These are phyloP conservation scores for Hemithea aestivaria DNA, from an alignment of 2,888 invertebrate species.

Conservation along the genomic window DNA sequence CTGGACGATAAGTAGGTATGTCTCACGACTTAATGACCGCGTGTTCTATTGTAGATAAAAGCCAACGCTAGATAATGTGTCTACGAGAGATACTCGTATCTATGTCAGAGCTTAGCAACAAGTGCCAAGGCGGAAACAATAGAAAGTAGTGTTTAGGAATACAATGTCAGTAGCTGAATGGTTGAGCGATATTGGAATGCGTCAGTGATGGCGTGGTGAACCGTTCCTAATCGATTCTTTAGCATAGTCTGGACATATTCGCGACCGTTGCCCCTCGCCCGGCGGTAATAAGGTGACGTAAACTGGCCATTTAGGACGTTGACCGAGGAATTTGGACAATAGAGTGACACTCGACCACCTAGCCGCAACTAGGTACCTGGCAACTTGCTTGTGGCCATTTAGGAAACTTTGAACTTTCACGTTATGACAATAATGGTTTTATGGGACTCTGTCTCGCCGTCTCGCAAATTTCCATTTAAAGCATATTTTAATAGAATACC, in stretches of 20 bases:
- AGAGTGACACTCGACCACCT: slow-evolving; percentile 38
- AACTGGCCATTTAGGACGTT: slow-evolving; percentile 54
- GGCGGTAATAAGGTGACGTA: slow-evolving; percentile 51
- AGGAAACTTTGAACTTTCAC: slow-evolving; percentile 19
- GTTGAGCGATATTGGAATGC: slow-evolving; percentile 42
- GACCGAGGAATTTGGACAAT: slow-evolving; percentile 53
- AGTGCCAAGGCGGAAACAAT: slow-evolving; percentile 23
- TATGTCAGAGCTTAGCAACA: slow-evolving; percentile 14
- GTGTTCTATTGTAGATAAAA: slow-evolving; percentile 15
- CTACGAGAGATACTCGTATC: slow-evolving; percentile 16
- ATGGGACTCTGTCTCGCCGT: slow-evolving; percentile 1
- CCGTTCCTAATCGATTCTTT: slow-evolving; percentile 60
- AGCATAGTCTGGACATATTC: slow-evolving; percentile 51
- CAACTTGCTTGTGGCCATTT: slow-evolving; percentile 18
- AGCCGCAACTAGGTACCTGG: slow-evolving; percentile 6
- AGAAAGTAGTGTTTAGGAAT: slow-evolving; percentile 26
- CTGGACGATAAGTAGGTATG: too few relatives aligned
- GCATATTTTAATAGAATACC: too few relatives aligned
- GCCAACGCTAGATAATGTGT: slow-evolving; percentile 7
- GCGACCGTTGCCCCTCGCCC: slow-evolving; percentile 36
- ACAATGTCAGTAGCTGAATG: slow-evolving; percentile 34
- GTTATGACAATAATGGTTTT: slow-evolving; percentile 10
- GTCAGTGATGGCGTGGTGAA: slow-evolving; percentile 33
- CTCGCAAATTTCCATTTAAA: too few relatives aligned
- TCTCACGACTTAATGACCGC: slow-evolving; percentile 14